Base-by-base conservation (phyloP, 92 coral and sea anemone genomes). In the Scolanthus callimorphus region DNA sequence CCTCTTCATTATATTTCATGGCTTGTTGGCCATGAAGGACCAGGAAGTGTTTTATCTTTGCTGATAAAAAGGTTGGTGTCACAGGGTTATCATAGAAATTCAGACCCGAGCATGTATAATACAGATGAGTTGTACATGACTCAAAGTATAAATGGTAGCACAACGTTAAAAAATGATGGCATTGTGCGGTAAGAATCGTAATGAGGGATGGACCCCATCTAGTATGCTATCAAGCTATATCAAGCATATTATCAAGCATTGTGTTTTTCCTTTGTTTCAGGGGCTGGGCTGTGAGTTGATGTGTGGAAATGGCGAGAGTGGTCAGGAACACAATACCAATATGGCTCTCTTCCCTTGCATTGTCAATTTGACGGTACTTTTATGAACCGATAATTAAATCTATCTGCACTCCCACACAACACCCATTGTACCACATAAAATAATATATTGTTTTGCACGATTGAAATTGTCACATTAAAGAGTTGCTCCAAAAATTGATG, bases 1-100 rank as follows among this genome's bases (percentile, higher is more conserved):
- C 97, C 97, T 1, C 56, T 90, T 83, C 91, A 90, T 54, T 90
- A 90, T 51, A 49, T 90, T 27, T 90, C 95, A 11, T 90, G 97
- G 95, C 54, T 90, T 62, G 46, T 90, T 54, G 97, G 95, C 3
- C 97, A 90, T 24, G 97, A 90, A 52, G 91, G 97, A 13, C 89
- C 86, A 26, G 97, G 97, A 39, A 90, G 97, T 57, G 80, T 85
- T 13, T 62, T 90, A 23, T 77, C 97, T n/a, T 70, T 81, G 1
- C 44, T 90, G 50, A 90, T 85, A 69, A 82, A 90, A 85, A 82
- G 71, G 97, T 90, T 55, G 49, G 86, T 23, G 28, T n/a, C n/a
- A n/a, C n/a, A n/a, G n/a, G n/a, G n/a, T n/a, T n/a, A n/a, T n/a
- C n/a, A n/a, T n/a, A n/a, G n/a, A n/a, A n/a, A n/a, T n/a, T n/a